These are phyloP conservation scores for Laothoe populi DNA, from an alignment of 2,888 invertebrate genomes.

Conservation along the genomic window DNA sequence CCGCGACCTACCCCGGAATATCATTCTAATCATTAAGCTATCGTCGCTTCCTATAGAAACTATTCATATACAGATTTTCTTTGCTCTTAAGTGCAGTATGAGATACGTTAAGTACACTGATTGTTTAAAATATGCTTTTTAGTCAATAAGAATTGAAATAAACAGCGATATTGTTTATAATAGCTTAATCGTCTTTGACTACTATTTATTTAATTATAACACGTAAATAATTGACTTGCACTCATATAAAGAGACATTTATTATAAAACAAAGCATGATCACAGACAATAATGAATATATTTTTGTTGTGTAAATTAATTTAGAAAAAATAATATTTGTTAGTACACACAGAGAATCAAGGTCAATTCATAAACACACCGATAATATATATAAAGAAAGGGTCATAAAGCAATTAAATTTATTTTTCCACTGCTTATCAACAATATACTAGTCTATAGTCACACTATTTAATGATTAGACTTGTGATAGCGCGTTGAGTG, in stretches of 20 bases:
- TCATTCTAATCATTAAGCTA: too few relatives aligned
- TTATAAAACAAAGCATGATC: background rate
- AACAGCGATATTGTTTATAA: background rate
- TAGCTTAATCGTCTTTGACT: background rate
- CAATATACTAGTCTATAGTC: background rate
- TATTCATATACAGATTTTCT: too few relatives aligned
- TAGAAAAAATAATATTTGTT: background rate
- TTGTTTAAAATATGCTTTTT: too few relatives aligned
- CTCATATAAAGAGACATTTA: background rate
- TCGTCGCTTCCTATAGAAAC: too few relatives aligned
- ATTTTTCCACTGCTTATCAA: background rate
- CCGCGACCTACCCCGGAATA: too few relatives aligned
- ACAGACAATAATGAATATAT: background rate
- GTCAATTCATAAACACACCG: background rate
- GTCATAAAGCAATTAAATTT: background rate
- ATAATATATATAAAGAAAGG: background rate
- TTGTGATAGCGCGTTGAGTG: too few relatives aligned
- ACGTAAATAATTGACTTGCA: background rate
- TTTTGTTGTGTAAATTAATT: conserved; percentile 12
- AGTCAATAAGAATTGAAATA: too few relatives aligned
- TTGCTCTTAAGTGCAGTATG: too few relatives aligned
- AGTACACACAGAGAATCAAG: conserved; percentile 2
- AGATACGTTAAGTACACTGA: too few relatives aligned
- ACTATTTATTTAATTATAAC: background rate
- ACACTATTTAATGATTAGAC: too few relatives aligned